Evolutionary conservation across 2,888 invertebrate species (phyloP).

Genomic region (Notocelia uddmanniana): DNA sequence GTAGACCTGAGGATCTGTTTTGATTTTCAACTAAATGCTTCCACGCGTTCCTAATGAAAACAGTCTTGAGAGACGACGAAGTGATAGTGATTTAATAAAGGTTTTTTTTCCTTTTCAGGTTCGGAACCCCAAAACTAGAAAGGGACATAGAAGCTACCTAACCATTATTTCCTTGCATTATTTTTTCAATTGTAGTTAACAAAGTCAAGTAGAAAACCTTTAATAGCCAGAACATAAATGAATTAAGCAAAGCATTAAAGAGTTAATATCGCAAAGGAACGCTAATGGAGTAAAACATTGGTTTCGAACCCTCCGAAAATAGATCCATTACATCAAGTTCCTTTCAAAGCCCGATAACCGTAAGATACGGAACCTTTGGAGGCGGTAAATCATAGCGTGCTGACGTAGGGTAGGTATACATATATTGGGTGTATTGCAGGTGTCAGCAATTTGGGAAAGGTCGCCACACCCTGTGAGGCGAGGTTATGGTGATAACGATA

Average conservation of each 20-base stretch:
- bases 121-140: no score
- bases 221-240: no score
- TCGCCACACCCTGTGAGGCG: not conserved
- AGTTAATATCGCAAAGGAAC: not conserved
- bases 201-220: no score
- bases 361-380: not conserved
- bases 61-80: no score
- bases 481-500: not conserved
- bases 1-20: no score
- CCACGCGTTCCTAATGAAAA: no score
- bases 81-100: no score
- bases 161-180: no score
- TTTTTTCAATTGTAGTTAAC: no score
- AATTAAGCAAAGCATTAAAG: not conserved
- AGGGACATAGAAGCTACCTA: no score
- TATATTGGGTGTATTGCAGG: not conserved
- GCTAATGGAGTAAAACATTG: constrained; percentile 1
- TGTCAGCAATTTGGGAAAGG: constrained; percentile 33
- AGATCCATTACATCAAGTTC: constrained; percentile 32
- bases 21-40: no score
- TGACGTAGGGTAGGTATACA: constrained; percentile 7
- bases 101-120: no score
- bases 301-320: constrained; percentile 7
- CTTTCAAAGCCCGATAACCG: constrained; percentile 8
- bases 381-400: constrained; percentile 9